Conservation (phyloP, 1,140 invertebrate species). For the Ectropis grisescens region DNA sequence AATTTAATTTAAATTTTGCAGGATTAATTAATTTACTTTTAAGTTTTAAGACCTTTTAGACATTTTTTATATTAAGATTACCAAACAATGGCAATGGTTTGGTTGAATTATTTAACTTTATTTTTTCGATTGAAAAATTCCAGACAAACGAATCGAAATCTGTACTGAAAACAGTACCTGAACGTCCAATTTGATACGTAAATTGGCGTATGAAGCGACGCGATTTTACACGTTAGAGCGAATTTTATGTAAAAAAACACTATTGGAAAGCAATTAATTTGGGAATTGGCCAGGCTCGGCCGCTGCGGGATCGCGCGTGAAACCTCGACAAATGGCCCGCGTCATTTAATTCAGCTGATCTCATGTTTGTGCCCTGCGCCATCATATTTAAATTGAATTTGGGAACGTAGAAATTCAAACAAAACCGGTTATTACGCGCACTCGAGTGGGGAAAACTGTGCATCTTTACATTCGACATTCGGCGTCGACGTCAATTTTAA, state of each 20-base stretch:
- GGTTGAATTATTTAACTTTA: too few relatives aligned
- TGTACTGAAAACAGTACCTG: too few relatives aligned
- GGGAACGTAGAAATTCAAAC: constrained; percentile 38
- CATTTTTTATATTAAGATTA: too few relatives aligned
- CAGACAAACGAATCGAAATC: too few relatives aligned
- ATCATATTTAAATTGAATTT: constrained; percentile 67
- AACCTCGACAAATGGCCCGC: constrained; percentile 46
- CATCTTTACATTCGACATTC: constrained; percentile 25
- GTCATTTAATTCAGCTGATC: constrained; percentile 61
- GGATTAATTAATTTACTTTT: too few relatives aligned
- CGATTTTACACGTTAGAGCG: constrained; percentile 1
- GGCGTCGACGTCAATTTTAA: constrained; percentile 11
- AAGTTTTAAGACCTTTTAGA: too few relatives aligned
- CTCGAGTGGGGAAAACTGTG: constrained; percentile 24
- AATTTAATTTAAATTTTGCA: too few relatives aligned
- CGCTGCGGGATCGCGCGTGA: constrained; percentile 22
- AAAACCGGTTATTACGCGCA: constrained; percentile 36
- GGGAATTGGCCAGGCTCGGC: constrained; percentile 34
- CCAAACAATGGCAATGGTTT: too few relatives aligned
- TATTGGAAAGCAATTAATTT: constrained; percentile 59
- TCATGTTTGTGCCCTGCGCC: constrained; percentile 52
- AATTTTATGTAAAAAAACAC: constrained; percentile 20
- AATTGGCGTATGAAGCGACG: too few relatives aligned
- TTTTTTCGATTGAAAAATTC: too few relatives aligned
- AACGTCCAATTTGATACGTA: too few relatives aligned